Conservation (phyloP, 2,888 invertebrate species). For the Leptopterna dolabrata region DNA sequence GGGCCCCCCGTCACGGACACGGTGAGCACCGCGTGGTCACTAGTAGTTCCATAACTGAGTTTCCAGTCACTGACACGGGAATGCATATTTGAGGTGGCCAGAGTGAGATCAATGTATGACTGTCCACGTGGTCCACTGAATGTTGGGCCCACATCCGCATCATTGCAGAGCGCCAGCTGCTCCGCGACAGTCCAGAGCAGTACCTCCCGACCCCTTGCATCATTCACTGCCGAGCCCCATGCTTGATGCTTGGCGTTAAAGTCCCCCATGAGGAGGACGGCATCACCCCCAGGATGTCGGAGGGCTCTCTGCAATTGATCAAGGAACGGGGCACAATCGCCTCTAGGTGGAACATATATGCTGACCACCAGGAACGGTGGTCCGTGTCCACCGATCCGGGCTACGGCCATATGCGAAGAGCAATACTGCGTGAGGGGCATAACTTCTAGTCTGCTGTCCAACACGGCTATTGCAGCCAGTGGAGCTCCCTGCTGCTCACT, state of each 20-base stretch:
- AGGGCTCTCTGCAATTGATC: neutral
- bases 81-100: neutral
- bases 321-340: neutral
- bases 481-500: neutral
- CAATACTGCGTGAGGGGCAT: neutral
- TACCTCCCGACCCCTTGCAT: neutral
- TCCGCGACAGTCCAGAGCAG: neutral
- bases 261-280: neutral
- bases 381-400: neutral
- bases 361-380: neutral
- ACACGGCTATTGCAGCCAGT: neutral
- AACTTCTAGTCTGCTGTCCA: neutral
- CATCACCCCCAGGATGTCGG: too few relatives aligned
- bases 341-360: neutral
- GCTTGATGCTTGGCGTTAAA: neutral
- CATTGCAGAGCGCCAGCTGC: neutral
- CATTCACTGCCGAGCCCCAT: neutral
- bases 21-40: too few relatives aligned
- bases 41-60: neutral
- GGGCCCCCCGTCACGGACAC: neutral
- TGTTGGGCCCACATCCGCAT: neutral
- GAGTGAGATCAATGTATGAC: neutral
- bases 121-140: neutral
- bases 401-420: neutral
- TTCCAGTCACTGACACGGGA: neutral